A percentile compares a stretch with the other conserved stretches of the same genome.
Conservation (phyloP, 1,140 invertebrate genomes). For the Vanessa tameamea region DNA sequence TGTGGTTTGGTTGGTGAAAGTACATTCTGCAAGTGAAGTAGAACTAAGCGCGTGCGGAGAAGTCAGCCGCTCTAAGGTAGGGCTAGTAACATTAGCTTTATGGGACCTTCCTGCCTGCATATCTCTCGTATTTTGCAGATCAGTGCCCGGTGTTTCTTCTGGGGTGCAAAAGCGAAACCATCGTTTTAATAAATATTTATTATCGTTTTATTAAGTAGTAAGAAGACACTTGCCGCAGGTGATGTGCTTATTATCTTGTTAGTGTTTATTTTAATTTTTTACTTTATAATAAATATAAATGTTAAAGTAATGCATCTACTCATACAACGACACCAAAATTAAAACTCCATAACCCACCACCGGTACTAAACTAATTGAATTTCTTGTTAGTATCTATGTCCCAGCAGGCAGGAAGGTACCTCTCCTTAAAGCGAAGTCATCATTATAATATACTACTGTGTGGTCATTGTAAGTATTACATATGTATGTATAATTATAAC, state of each 20-base stretch:
- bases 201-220: slow-evolving; percentile 34
- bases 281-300: slow-evolving; percentile 33
- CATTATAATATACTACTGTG: slow-evolving; percentile 52
- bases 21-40: slow-evolving; percentile 42
- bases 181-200: slow-evolving; percentile 40
- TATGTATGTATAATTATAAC: slow-evolving; percentile 21
- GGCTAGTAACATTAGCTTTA: slow-evolving; percentile 65
- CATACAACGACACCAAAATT: slow-evolving; percentile 42
- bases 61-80: slow-evolving; percentile 61
- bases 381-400: slow-evolving; percentile 73
- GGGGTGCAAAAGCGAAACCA: slow-evolving; percentile 78
- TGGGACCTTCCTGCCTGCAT: slow-evolving; percentile 79
- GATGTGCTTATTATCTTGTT: slow-evolving; percentile 41
- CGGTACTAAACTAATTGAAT: slow-evolving; percentile 50
- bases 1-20: slow-evolving; percentile 5
- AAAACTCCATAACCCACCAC: slow-evolving; percentile 65
- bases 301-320: slow-evolving; percentile 62
- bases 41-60: slow-evolving; percentile 62
- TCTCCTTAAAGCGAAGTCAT: slow-evolving; percentile 78
- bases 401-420: slow-evolving; percentile 81
- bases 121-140: slow-evolving; percentile 74
- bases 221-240: slow-evolving; percentile 27
- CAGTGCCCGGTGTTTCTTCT: slow-evolving; percentile 77
- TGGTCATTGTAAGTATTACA: slow-evolving; percentile 27
- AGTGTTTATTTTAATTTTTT: slow-evolving; percentile 34